phyloP scores from a whole-genome alignment of 2,888 invertebrate genomes.

The Iphiclides podalirius region DNA sequence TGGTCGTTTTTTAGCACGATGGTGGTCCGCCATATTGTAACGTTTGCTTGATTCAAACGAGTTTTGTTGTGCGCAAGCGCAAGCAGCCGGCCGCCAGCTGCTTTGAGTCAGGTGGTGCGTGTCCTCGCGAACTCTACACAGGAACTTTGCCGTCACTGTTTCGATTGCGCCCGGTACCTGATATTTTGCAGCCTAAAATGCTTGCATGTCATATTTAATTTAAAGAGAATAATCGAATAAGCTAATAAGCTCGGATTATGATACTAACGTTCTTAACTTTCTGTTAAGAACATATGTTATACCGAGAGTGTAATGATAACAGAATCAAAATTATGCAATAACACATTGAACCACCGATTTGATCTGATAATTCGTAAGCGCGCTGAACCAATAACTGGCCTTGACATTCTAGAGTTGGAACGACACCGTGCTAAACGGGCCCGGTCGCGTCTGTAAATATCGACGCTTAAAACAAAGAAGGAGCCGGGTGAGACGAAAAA shows the following conservation, averaged over 20 bases:
- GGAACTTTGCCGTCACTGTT: constrained; percentile 30
- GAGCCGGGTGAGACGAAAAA: constrained; percentile 12
- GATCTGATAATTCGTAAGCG: constrained; percentile 1
- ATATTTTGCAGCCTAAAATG: too few relatives aligned
- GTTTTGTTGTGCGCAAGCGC: constrained; percentile 66
- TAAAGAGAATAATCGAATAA: too few relatives aligned
- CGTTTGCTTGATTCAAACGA: constrained; percentile 64
- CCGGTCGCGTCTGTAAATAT: constrained; percentile 6
- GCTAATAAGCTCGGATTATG: too few relatives aligned
- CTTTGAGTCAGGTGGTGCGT: constrained; percentile 71
- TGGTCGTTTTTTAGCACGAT: constrained; percentile 28
- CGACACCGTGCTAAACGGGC: neutral
- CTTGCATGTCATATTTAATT: too few relatives aligned
- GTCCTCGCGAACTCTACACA: constrained; percentile 57
- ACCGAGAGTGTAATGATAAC: too few relatives aligned
- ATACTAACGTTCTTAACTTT: too few relatives aligned
- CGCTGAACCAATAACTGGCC: constrained; percentile 7
- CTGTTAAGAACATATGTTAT: too few relatives aligned
- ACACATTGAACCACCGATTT: neutral
- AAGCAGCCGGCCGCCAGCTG: constrained; percentile 71
- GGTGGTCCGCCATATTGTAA: constrained; percentile 65
- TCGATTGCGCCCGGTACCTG: constrained; percentile 28
- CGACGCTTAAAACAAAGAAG: constrained; percentile 13
- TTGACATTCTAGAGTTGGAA: constrained; percentile 12
- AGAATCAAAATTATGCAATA: neutral